These are phyloP conservation scores for Karalla daura DNA, from an alignment of 2,797 vertebrate genomes.

Conservation along the genomic window DNA sequence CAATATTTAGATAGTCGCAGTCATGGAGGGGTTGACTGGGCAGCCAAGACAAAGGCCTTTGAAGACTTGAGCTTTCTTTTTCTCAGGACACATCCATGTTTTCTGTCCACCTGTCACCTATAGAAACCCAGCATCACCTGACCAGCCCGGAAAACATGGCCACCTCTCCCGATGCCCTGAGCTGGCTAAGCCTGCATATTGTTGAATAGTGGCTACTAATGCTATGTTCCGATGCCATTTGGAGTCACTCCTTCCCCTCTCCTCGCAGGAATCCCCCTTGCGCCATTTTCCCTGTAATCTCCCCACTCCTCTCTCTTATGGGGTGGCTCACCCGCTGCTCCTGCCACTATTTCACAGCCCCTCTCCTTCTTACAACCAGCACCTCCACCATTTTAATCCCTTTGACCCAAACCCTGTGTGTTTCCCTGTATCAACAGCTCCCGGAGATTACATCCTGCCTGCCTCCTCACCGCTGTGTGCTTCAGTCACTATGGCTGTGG, in stretches of 20 bases:
- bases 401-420: constrained; percentile 85
- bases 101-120: constrained; percentile 51
- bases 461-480: constrained; percentile 69
- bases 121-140: constrained; percentile 40
- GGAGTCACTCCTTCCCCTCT: constrained; percentile 79
- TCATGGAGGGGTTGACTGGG: constrained; percentile 23
- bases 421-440: constrained; percentile 85
- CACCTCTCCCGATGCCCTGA: constrained; percentile 67
- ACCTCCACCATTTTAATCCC: constrained; percentile 87
- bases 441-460: constrained; percentile 83
- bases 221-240: constrained; percentile 81
- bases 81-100: neutral
- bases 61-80: constrained; percentile 1
- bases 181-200: constrained; percentile 80
- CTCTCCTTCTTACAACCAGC: constrained; percentile 78
- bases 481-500: constrained; percentile 68
- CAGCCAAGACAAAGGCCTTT: constrained; percentile 6
- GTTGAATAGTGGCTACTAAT: constrained; percentile 78
- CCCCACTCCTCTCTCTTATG: constrained; percentile 79
- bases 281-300: constrained; percentile 83
- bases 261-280: constrained; percentile 71
- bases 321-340: constrained; percentile 83
- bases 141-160: constrained; percentile 48
- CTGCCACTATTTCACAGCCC: constrained; percentile 73
- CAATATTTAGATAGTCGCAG: constrained; percentile 55